Percentiles rank a stretch among this genome's conserved stretches.
These are phyloP conservation scores for Leptinotarsa juncta DNA, from an alignment of 2,888 invertebrate species.

Conservation along the genomic window DNA sequence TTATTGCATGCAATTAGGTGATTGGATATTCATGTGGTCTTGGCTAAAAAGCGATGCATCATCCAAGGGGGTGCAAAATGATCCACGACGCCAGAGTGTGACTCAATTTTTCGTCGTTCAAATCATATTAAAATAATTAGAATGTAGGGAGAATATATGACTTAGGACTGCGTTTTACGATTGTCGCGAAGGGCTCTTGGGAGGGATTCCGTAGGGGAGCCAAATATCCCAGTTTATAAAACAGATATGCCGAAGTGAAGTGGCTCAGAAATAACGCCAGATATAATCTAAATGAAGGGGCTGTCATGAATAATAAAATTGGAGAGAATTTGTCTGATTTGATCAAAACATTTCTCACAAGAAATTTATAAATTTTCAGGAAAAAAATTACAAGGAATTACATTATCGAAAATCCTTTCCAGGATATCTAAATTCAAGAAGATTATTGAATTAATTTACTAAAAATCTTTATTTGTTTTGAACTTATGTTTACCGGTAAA, in stretches of 20 bases:
- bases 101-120: conserved; percentile 16
- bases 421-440: too few relatives aligned
- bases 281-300: too few relatives aligned
- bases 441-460: too few relatives aligned
- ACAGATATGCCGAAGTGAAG: neutral
- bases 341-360: too few relatives aligned
- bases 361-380: too few relatives aligned
- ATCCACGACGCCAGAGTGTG: conserved; percentile 2
- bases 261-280: neutral
- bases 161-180: conserved; percentile 12
- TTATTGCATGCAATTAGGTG: neutral
- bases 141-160: conserved; percentile 1
- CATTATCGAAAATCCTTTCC: too few relatives aligned
- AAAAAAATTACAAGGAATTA: too few relatives aligned
- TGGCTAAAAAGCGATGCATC: conserved; percentile 1
- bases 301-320: too few relatives aligned
- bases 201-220: neutral
- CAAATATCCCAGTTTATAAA: neutral
- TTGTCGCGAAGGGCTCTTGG: neutral
- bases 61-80: neutral
- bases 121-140: conserved; percentile 18
- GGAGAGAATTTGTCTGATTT: too few relatives aligned
- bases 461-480: too few relatives aligned
- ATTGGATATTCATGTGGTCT: neutral
- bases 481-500: too few relatives aligned